Base-by-base conservation (phyloP, 2,113 vertebrate species). In the Platysternon megacephalum region DNA sequence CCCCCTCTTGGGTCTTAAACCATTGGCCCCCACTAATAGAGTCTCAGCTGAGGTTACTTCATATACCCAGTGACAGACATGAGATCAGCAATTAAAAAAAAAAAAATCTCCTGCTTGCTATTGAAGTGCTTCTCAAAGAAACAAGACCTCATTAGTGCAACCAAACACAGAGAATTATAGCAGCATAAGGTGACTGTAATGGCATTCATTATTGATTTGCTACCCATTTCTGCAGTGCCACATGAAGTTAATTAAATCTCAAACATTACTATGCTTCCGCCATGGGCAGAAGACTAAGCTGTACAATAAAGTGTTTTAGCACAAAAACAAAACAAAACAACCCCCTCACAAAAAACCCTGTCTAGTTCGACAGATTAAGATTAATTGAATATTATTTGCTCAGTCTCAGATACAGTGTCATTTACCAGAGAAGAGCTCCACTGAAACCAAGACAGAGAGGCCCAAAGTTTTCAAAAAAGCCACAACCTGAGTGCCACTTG, bases 161-260 rank as follows among this genome's bases (percentile, higher is more conserved):
- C 48, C 93, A 97, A 97, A 94, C 93, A 93, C 58, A 61, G 93
- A 96, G 96, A 97, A 96, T 94, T 91, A 95, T 91, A 95, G 17
- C 83, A 91, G 87, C 96, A 88, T 95, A 95, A 98, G 95, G 95
- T 95, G 97, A 96, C 92, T 90, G 72, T 91, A 94, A 87, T 79
- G 95, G 90, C 95, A 88, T 96, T 90, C 84, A 26, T 97, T 96
- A 97, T 97, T 97, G 97, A 98, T 98, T 93, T 94, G 82, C 89
- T 76, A 91, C 97, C 93, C 76, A 84, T 95, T 96, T 90, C 95
- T 95, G 85, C 79, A 61, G 74, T 79, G 82, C 49, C 95, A 88
- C 83, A 93, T 87, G 93, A 96, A 98, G 91, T 87, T 97, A 97
- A 98, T 97, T 98, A 97, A 89, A 91, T 97, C 91, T 93, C 16